Conservation (phyloP, 2,797 vertebrate species). For the Craterocephalus amniculus region DNA sequence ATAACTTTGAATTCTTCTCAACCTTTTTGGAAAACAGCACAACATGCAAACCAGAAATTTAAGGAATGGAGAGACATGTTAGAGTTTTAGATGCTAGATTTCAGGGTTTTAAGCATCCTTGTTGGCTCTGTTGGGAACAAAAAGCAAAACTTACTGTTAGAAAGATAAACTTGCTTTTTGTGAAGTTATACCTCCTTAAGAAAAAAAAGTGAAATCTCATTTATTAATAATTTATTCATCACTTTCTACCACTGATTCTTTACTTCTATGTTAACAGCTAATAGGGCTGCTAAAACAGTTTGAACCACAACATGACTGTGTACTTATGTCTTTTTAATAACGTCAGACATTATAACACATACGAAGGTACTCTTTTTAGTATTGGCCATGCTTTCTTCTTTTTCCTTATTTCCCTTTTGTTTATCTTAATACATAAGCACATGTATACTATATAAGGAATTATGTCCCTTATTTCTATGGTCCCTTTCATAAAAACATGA, state of each 20-base stretch:
- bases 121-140: background rate
- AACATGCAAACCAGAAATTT: no score
- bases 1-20: background rate
- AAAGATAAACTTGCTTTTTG: no score
- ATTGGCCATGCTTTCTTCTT: background rate
- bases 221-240: no score
- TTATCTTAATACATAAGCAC: background rate
- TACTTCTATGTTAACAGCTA: background rate
- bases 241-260: background rate
- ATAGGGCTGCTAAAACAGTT: background rate
- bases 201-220: no score
- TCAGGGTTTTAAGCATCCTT: no score
- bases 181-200: no score
- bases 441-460: background rate
- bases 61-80: no score
- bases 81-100: no score
- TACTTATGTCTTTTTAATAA: background rate
- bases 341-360: background rate
- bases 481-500: background rate
- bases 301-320: background rate
- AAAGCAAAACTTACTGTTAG: background rate
- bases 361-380: background rate
- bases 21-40: no score
- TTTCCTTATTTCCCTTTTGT: background rate
- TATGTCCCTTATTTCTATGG: background rate